Percentiles rank a stretch among this genome's conserved stretches.
phyloP scores from a whole-genome alignment of 2,888 invertebrate genomes.

The Tiphia femorata region DNA sequence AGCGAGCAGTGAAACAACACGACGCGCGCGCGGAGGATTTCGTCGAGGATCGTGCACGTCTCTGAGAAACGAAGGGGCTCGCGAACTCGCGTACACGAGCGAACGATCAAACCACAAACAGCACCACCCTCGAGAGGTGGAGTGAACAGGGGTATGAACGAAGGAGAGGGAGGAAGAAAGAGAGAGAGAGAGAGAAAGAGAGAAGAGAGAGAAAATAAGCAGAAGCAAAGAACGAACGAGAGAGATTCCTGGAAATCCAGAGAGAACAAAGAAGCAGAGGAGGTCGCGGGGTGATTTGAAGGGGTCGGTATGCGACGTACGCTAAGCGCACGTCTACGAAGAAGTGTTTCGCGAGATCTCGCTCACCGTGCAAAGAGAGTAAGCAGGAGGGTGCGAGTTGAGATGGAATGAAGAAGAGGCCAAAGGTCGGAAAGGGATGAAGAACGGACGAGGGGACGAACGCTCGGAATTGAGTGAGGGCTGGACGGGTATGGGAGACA shows the following conservation, averaged over 20 bases:
- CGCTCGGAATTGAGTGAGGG: background rate
- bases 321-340: conserved; percentile 22
- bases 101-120: too few relatives aligned
- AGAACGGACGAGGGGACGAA: background rate
- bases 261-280: conserved; percentile 21
- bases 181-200: conserved; percentile 14
- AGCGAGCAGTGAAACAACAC: too few relatives aligned
- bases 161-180: background rate
- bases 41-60: too few relatives aligned
- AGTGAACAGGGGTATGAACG: too few relatives aligned
- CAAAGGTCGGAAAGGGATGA: background rate
- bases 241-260: conserved; percentile 23
- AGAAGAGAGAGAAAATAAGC: background rate
- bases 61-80: too few relatives aligned
- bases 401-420: background rate
- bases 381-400: background rate
- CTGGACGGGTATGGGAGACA: background rate
- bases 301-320: conserved; percentile 26
- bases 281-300: conserved; percentile 4
- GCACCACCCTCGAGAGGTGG: too few relatives aligned
- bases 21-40: too few relatives aligned
- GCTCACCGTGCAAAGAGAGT: background rate
- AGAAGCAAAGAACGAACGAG: conserved; percentile 8
- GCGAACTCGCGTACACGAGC: too few relatives aligned
- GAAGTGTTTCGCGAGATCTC: conserved; percentile 25